phyloP scores from a whole-genome alignment of 2,113 vertebrate species.

The Toxostoma redivivum region DNA sequence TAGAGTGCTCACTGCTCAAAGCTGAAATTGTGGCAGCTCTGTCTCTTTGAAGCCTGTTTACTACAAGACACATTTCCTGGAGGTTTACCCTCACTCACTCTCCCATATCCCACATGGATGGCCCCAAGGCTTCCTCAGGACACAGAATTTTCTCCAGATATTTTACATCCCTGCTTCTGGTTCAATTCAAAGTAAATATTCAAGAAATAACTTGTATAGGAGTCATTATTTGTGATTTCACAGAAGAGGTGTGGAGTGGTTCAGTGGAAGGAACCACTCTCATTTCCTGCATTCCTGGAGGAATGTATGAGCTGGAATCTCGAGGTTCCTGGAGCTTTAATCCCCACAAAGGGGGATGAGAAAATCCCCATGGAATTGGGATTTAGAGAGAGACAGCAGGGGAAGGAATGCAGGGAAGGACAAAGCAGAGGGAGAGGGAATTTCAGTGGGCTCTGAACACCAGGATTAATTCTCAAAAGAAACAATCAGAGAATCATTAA shows the following conservation, averaged over 20 bases:
- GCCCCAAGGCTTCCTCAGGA: neutral
- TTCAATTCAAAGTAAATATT: neutral
- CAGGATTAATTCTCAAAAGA: neutral
- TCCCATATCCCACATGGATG: neutral
- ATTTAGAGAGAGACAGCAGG: neutral
- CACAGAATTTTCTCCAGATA: neutral
- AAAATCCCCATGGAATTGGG: too few relatives aligned
- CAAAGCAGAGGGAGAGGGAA: neutral
- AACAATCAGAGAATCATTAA: neutral
- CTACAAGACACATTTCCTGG: neutral
- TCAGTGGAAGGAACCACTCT: neutral
- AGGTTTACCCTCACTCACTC: neutral
- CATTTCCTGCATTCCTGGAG: neutral
- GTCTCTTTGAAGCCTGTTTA: neutral
- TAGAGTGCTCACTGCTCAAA: neutral
- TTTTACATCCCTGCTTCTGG: neutral
- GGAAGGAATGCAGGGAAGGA: neutral
- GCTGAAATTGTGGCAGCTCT: neutral
- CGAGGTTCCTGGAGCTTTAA: neutral
- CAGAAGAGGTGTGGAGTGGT: neutral
- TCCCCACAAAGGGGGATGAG: neutral
- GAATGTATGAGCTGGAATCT: fast-evolving
- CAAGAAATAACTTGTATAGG: neutral
- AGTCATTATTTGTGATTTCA: neutral
- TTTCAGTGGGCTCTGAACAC: neutral